Evolutionary conservation across 2,113 vertebrate genomes (phyloP), one percentile per base, ranked within the genome.

Genomic region (Dipodomys spectabilis): DNA sequence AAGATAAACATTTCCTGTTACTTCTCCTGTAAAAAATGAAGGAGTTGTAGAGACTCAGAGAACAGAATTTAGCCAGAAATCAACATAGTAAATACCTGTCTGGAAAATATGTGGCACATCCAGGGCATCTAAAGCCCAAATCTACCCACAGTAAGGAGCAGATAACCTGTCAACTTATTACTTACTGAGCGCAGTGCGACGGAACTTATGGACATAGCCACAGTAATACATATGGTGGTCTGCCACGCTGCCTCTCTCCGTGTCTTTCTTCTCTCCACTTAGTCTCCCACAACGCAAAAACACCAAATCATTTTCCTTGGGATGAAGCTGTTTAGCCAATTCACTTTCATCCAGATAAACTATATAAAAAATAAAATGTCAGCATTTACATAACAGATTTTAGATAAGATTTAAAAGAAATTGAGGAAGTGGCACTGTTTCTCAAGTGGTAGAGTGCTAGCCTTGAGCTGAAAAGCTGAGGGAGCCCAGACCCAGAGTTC

Each of bases 271-370:
- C 60, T 94, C 87, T 72, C 82, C 92, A 23, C 18, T 92, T 32
- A 28, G 10, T 73, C 91, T 96, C 69, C 98, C 98, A 6, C 96
- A 97, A 53, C 98, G 95, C 91, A 99, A 86, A 94, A 99, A 98
- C 7, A 99, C 98, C 77, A 99, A 92, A 69, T 99, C 98, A 6
- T 98, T 98, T 53, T 99, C 99, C 95, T 99, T 99, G 0, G 98
- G 99, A 53, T 99, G 97, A 62, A 97, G 96, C 71, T 99, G 98
- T 35, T 72, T 98, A 1, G 83, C 87, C 80, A 98, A 93, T 85
- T 98, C 98, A 6, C 83, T 49, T 64, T 98, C 98, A 12, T 53
- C 94, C 81, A 98, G 86, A 13, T 83, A 93, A 94, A 96, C 98
- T 98, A 84, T 4, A 57, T 57, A 57, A 57, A 13, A 85, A 88